Base-by-base conservation (phyloP, 2,888 invertebrate genomes). In the Mythimna impura region DNA sequence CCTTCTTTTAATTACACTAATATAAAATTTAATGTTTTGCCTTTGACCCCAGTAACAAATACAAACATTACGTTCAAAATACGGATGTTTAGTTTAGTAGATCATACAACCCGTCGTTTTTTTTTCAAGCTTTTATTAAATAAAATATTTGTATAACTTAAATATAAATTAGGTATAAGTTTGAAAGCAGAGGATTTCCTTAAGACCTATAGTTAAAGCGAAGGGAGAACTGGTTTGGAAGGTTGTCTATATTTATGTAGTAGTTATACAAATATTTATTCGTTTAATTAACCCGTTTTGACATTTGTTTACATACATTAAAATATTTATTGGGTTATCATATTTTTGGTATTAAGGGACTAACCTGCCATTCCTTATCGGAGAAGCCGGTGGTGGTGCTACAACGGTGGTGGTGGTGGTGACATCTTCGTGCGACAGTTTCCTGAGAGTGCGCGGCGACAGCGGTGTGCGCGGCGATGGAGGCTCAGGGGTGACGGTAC, bases 331-430 rank as follows among this genome's bases (percentile, higher is more conserved):
- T 57, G 36, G 22, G n/a, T 66, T 77, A 50, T 58, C 36, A 72
- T 75, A 72, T 68, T 76, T 68, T 67, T 73, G 17, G 34, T 75
- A 65, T 55, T 66, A 71, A 10, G 36, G 20, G 10, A 88, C 93
- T 91, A 54, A 95, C 96, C 94, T 93, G 89, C 95, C 96, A 84
- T 95, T 96, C 66, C 87, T 90, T 77, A 92, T 83, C 66, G 95
- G 93, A 68, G 94, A 90, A 47, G 91, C 82, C 22, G 91, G 87
- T 63, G 91, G 89, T 9, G 88, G 81, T 34, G 85, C 85, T 54
- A 73, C 55, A 36, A 70, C 76, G 25, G 93, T 93, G 73, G 93
- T 94, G 75, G 93, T 94, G 75, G 93, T 93, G 84, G 93, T 95
- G 83, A 94, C 88, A 81, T 95, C 93, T 78, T 96, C 95, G 73